A percentile compares a stretch with the other conserved stretches of the same genome.
Conservation (phyloP, 2,113 vertebrate species). For the Chaetodon trifascialis region DNA sequence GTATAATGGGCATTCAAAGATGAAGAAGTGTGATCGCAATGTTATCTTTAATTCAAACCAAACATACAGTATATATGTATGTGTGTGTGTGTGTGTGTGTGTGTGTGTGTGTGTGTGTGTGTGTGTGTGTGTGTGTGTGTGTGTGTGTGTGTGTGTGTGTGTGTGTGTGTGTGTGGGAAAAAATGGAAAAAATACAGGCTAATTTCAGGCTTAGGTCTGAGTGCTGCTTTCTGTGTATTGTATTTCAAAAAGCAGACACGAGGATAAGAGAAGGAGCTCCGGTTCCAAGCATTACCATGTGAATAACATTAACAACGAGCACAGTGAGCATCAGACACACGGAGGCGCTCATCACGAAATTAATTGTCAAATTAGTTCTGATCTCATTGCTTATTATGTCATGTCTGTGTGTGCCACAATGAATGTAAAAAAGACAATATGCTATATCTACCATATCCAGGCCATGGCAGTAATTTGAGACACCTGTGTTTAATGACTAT, state of each 20-base stretch:
- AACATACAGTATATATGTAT: no score
- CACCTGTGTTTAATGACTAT: slow-evolving; percentile 80
- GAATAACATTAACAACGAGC: slow-evolving; percentile 41
- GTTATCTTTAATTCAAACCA: no score
- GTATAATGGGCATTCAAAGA: background rate
- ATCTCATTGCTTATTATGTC: slow-evolving; percentile 82
- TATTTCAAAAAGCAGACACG: slow-evolving; percentile 15
- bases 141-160: no score
- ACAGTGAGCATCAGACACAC: slow-evolving; percentile 16
- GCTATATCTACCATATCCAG: slow-evolving; percentile 47
- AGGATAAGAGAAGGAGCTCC: background rate
- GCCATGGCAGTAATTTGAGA: slow-evolving; percentile 44
- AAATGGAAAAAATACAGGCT: no score
- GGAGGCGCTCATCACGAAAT: slow-evolving; percentile 59
- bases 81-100: no score
- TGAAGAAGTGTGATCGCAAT: no score
- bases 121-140: no score
- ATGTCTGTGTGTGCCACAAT: slow-evolving; percentile 59
- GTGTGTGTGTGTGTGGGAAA: no score
- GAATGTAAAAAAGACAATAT: slow-evolving; percentile 66
- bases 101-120: no score
- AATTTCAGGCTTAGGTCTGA: background rate
- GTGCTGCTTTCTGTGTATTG: slow-evolving; percentile 1
- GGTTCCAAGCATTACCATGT: slow-evolving; percentile 21
- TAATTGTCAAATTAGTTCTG: slow-evolving; percentile 72